Evolutionary conservation across 2,113 vertebrate genomes (phyloP), one percentile per base, ranked within the genome.

Genomic region (Salvelinus namaycush): DNA sequence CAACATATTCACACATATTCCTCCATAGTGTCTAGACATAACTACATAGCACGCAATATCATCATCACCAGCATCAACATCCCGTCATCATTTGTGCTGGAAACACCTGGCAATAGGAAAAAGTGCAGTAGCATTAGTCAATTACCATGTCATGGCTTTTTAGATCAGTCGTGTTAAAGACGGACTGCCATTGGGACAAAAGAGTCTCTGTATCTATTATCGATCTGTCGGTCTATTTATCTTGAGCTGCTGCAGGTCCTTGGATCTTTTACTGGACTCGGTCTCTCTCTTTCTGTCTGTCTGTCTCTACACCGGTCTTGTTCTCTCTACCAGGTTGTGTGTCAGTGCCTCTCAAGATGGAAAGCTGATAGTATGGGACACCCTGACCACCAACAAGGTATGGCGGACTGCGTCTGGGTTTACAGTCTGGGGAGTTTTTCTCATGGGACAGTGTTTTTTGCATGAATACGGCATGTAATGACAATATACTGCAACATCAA

Each of bases 311-410:
- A 5, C 39, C 24, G n/a, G 54, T 57, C 31, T 80, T 13, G 27
- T 22, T 34, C 13, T 13, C 27, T 71, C 31, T 73, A 14, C 49
- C 85, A 99, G 97, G 89, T 92, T 97, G 80, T 93, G 98, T 87
- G 96, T 98, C 87, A 99, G 97, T 88, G 98, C 98, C 34, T 99
- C 98, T 0, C 98, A 99, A 88, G 97, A 99, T 1, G 98, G 98
- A 75, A 99, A 99, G 81, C 93, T 99, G 78, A 99, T 99, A 0
- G 97, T 99, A 34, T 99, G 98, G 98, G 98, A 99, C 91, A 99
- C 91, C 1, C 94, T 97, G 64, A 95, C 95, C 59, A 98, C 97
- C 77, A 99, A 99, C 89, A 99, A 99, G 98, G 98, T 98, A 87
- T 27, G 49, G 3, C 54, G 12, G 8, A 34, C 9, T 18, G 13